Evolutionary conservation across 2,888 invertebrate genomes (phyloP), one percentile per base, ranked within the genome.

Genomic region (Julus scandinavius): DNA sequence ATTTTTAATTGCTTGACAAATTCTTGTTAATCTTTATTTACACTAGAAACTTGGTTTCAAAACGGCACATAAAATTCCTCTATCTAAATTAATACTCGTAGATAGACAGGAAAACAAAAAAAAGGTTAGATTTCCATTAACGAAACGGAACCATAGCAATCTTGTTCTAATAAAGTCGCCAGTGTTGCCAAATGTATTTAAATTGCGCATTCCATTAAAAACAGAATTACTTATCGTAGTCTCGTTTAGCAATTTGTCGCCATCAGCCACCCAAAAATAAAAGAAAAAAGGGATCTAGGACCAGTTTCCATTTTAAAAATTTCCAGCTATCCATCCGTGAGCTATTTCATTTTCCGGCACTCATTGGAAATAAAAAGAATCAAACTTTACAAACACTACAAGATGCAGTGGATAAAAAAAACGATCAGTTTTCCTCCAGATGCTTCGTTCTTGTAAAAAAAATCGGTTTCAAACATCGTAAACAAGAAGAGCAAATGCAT

Each of bases 401-500:
- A 54, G 15, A 54, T 63, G 4, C n/a, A 15, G 58, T 45, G 58
- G 58, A 63, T 63, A 63, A 63, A 72, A 54, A 72, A 72, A 72
- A 29, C 0, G 29, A 72, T 72, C 29, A 72, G 9, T 72, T 72
- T 29, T 72, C 72, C 13, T 29, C 29, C 29, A 72, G 29, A 72
- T 72, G 72, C 72, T 13, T 9, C 29, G 7, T 72, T 72, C n/a
- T 72, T n/a, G 72, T 7, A 72, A 72, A 72, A 72, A 63, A 29
- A 11, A 2, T 72, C 72, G 72, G 29, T 72, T 72, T 72, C 72
- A 20, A 29, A 72, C 72, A 29, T 72, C 72, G 72, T 29, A 72
- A 72, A 72, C 72, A 72, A 72, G 29, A 72, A 29, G 72, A 72
- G 29, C 11, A 13, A 72, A 72, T 72, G 72, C 72, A 72, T 72